Evolutionary conservation across 2,888 invertebrate species (phyloP).

Genomic region (Mystacides longicornis): DNA sequence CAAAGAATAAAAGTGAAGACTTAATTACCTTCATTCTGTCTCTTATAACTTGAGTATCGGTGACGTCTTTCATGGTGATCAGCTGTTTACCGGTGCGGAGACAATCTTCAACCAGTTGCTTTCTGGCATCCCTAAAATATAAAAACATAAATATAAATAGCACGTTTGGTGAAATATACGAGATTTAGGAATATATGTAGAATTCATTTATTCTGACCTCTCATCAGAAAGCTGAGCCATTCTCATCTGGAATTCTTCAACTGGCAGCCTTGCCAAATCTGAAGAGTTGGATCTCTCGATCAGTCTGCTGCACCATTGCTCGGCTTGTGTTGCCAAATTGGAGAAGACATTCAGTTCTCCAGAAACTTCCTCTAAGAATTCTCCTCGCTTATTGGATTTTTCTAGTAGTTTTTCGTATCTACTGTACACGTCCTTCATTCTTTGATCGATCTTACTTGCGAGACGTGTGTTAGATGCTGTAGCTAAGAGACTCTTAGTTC

Average conservation of each 20-base stretch:
- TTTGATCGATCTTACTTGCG: constrained; percentile 82
- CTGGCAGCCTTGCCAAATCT: constrained; percentile 59
- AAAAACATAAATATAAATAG: background rate
- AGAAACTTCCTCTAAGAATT: constrained; percentile 75
- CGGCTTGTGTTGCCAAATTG: constrained; percentile 58
- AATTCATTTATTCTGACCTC: too few relatives aligned
- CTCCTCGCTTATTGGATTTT: constrained; percentile 68
- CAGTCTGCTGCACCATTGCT: constrained; percentile 62
- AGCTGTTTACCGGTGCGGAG: constrained; percentile 74
- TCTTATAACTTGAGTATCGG: constrained; percentile 74
- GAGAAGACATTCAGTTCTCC: constrained; percentile 60
- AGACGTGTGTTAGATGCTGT: constrained; percentile 78
- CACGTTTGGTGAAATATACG: background rate
- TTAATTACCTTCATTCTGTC: constrained; percentile 68
- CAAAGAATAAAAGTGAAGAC: background rate
- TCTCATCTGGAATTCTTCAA: constrained; percentile 47
- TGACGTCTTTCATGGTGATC: constrained; percentile 78
- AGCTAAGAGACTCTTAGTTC: constrained; percentile 72
- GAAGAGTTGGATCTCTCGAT: constrained; percentile 67
- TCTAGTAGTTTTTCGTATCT: constrained; percentile 82
- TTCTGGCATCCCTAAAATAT: constrained; percentile 48
- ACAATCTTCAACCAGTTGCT: constrained; percentile 67
- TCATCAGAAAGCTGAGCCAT: constrained; percentile 51
- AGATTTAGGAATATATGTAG: too few relatives aligned
- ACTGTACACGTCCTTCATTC: constrained; percentile 77